Evolutionary conservation across 2,797 vertebrate species (phyloP).

Genomic region (Dicrostonyx torquatus): DNA sequence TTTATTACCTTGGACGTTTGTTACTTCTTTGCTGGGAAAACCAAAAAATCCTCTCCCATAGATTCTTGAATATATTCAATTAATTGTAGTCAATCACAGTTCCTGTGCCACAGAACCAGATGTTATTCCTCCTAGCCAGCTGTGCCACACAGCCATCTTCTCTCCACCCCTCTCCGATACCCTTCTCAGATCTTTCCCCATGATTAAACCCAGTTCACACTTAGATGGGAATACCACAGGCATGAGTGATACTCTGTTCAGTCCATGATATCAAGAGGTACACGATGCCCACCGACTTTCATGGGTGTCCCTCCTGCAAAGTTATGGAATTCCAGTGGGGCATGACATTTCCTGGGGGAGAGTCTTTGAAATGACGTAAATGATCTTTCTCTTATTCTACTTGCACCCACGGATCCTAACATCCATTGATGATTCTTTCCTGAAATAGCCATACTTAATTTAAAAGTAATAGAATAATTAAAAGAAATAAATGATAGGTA

Average conservation of each 20-base stretch:
- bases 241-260: neutral
- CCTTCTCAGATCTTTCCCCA: neutral
- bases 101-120: neutral
- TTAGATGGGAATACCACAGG: neutral
- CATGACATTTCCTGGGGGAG: neutral
- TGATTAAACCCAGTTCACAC: neutral
- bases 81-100: neutral
- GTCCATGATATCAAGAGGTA: neutral
- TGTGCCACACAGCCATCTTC: neutral
- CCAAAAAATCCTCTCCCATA: neutral
- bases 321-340: neutral
- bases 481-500: neutral
- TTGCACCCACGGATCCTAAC: neutral
- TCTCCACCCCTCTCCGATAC: neutral
- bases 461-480: conserved; percentile 42
- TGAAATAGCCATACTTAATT: conserved; percentile 29
- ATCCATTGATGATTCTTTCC: neutral
- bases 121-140: too few relatives aligned
- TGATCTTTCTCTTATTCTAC: neutral
- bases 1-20: neutral
- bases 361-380: neutral
- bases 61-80: neutral
- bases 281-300: too few relatives aligned
- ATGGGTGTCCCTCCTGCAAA: neutral
- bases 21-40: neutral